Evolutionary conservation across 2,797 vertebrate species (phyloP), one percentile per base, ranked within the genome.

Genomic region (Betta splendens): DNA sequence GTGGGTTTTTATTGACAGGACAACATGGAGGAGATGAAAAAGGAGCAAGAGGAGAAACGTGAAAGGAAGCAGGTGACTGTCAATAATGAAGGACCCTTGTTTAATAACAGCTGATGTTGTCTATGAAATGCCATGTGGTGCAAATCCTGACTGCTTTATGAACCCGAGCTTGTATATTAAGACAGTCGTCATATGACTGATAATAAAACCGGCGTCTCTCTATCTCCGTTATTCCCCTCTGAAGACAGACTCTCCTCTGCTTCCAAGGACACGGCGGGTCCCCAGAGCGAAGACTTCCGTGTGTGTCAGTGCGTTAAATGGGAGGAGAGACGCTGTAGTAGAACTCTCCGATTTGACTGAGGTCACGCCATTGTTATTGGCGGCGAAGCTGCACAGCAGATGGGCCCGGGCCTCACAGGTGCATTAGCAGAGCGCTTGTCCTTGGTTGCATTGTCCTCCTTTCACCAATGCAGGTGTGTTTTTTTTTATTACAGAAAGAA

Each of bases 291-390:
- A 36, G 53, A 42, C 37, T 47, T 54, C 42, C 16, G 26, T 75
- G 75, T 79, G 44, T 71, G 71, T 63, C 72, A 58, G 80, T 55
- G 75, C 64, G 47, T 85, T 84, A 75, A 80, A 84, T 77, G 60
- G 40, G 63, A 73, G 51, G 17, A 37, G 43, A 68, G 62, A 43
- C 50, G 5, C 51, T 68, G 45, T 31, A 7, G 54, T 17, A 23
- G 54, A 22, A 12, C 56, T 47, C 21, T 5, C 54, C 8, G 58
- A 62, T 75, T 69, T 58, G 57, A 48, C 68, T 42, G 58, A 80
- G 69, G 75, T 83, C 80, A 52, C 45, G 23, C 54, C 16, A 32
- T 67, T 74, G 64, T 64, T 44, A 61, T 59, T 25, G 15, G 22
- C 23, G 3, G 44, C 10, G 3, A 28, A 56, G 60, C 67, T 47